Base-by-base conservation (phyloP, 1,140 invertebrate species). In the Drosophila quadrilineata region DNA sequence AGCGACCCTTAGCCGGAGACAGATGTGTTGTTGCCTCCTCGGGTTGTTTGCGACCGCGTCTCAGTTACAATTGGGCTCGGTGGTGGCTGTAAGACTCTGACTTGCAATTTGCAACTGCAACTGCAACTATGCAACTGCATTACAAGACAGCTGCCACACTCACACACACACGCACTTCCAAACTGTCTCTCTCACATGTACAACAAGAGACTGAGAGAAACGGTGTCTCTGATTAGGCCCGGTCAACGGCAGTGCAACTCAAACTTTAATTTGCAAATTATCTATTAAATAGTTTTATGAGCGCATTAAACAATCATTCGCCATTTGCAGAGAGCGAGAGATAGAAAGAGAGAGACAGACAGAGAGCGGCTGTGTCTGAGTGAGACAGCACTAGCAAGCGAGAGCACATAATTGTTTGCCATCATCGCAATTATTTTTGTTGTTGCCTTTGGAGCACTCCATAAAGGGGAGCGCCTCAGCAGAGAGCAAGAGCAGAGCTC, bases 31-130 rank as follows among this genome's bases (percentile, higher is more conserved):
- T n/a, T n/a, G n/a, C n/a, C n/a, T n/a, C n/a, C n/a, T n/a, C 41
- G 70, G 60, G 67, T 71, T 65, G 60, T 66, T 66, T 38, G 21
- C 48, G 28, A 16, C 5, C 19, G 21, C 22, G n/a, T 43, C 38
- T 38, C 56, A 41, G 10, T 29, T 54, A 40, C 46, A 6, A 35
- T 29, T 40, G n/a, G 1, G 12, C 49, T 40, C 16, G 54, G 56
- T 66, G 63, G 56, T 60, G 41, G 63, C 56, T 59, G 35, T 48
- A 36, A 63, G 33, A 36, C 41, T 36, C 24, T 21, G 54, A 70
- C 54, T 60, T 43, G 67, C 59, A 52, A 48, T 36, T 71, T 57
- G 72, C 72, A 62, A 73, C 67, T 64, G 73, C 71, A 75, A 57
- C 60, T 52, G 56, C 46, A 66, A 50, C 38, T 8, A 38, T 17